These are phyloP conservation scores for Drosophila kohkoa DNA, from an alignment of 1,140 invertebrate species.

Conservation along the genomic window DNA sequence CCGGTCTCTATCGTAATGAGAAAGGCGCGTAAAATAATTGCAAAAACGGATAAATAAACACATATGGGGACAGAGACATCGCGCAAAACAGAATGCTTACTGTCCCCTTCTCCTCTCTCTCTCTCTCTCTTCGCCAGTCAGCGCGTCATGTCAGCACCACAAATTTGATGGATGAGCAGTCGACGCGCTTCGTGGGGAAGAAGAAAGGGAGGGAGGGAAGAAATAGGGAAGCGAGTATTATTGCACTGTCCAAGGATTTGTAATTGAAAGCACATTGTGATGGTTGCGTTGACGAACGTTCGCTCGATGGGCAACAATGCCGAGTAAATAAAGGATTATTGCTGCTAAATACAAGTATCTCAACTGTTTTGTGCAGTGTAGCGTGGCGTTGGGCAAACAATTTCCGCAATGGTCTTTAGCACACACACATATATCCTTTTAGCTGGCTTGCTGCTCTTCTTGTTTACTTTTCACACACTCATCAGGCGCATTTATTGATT, in stretches of 20 bases:
- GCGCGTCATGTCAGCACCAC: constrained; percentile 56
- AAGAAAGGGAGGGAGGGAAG: not conserved
- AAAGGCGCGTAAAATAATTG: constrained; percentile 77
- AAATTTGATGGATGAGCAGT: constrained; percentile 80
- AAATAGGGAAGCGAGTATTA: constrained; percentile 16
- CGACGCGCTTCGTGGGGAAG: constrained; percentile 22
- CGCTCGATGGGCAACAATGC: not conserved
- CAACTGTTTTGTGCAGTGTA: constrained; percentile 59
- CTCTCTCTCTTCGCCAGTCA: constrained; percentile 5
- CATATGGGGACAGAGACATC: constrained; percentile 55
- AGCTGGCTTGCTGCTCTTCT: constrained; percentile 25
- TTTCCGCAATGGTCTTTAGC: constrained; percentile 52
- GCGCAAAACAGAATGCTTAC: too few relatives aligned
- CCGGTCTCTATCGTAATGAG: constrained; percentile 57
- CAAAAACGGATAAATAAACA: constrained; percentile 74
- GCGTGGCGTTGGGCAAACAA: constrained; percentile 62
- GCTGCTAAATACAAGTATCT: constrained; percentile 10
- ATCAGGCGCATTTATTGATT: constrained; percentile 79
- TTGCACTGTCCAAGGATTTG: constrained; percentile 38
- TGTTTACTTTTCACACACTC: constrained; percentile 73
- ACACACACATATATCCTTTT: constrained; percentile 64
- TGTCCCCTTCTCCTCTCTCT: not conserved
- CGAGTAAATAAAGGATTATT: constrained; percentile 53
- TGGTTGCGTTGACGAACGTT: constrained; percentile 31
- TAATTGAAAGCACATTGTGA: constrained; percentile 77